These are phyloP conservation scores for Netta rufina DNA, from an alignment of 2,797 vertebrate species.

Conservation along the genomic window DNA sequence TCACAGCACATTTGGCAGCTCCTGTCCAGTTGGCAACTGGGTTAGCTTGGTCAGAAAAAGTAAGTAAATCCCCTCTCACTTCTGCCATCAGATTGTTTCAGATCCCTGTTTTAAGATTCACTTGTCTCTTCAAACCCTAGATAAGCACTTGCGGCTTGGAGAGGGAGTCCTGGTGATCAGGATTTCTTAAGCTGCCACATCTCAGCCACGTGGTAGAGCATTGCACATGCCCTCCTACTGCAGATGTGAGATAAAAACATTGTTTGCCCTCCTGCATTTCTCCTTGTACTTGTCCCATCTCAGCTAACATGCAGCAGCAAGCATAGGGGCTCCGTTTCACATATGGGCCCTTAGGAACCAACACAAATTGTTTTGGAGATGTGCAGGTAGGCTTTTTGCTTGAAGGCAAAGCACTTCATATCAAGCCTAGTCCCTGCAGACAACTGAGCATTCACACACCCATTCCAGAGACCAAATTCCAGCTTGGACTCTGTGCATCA, in stretches of 20 bases:
- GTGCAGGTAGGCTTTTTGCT: background rate
- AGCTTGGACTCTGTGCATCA: background rate
- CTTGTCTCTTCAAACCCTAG: background rate
- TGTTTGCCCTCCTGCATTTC: background rate
- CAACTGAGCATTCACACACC: background rate
- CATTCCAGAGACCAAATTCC: background rate
- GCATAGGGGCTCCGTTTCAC: background rate
- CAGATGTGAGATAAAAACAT: fast-evolving
- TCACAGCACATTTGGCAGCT: background rate
- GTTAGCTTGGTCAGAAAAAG: background rate
- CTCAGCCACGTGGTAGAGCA: background rate
- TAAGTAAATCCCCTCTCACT: background rate
- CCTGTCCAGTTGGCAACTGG: background rate
- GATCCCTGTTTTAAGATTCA: background rate
- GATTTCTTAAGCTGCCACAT: background rate
- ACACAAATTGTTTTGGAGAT: background rate
- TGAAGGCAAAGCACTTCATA: background rate
- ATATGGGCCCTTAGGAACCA: fast-evolving
- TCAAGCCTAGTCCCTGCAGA: background rate
- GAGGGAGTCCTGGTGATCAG: background rate
- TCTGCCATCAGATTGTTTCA: background rate
- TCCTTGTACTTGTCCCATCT: background rate
- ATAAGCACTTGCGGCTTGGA: background rate
- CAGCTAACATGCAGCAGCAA: background rate
- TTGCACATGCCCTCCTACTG: background rate